A percentile compares a stretch with the other conserved stretches of the same genome.
Conservation (phyloP, 2,888 invertebrate genomes). For the Apeira syringaria region DNA sequence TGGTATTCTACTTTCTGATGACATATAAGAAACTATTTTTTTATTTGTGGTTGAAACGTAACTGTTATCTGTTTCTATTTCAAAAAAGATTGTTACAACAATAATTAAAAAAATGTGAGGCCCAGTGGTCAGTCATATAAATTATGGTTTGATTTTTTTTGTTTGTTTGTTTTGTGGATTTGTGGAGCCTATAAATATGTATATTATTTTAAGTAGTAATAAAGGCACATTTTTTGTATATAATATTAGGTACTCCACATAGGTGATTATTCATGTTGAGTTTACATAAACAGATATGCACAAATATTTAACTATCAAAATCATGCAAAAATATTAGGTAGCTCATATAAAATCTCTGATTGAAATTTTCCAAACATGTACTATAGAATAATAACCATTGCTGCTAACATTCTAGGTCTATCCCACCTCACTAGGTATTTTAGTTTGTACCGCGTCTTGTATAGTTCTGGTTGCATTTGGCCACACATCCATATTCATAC, state of each 20-base stretch:
- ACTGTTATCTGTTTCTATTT: too few relatives aligned
- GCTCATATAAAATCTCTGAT: neutral
- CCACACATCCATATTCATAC: slow-evolving; percentile 14
- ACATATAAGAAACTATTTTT: too few relatives aligned
- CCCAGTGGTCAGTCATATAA: too few relatives aligned
- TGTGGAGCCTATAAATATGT: neutral
- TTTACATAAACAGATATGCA: neutral
- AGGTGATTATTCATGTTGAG: neutral
- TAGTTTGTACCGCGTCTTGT: neutral
- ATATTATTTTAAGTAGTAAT: neutral
- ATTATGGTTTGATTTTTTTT: too few relatives aligned
- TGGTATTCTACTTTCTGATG: too few relatives aligned
- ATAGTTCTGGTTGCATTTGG: slow-evolving; percentile 8
- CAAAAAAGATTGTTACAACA: too few relatives aligned
- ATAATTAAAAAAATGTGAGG: too few relatives aligned
- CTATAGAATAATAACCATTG: neutral
- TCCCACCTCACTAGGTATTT: slow-evolving; percentile 4
- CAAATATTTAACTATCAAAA: neutral
- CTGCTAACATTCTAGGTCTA: slow-evolving; percentile 1
- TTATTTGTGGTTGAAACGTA: too few relatives aligned
- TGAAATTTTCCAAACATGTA: too few relatives aligned
- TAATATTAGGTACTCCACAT: neutral
- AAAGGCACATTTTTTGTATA: neutral
- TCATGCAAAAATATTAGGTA: too few relatives aligned
- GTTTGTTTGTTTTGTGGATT: too few relatives aligned